phyloP scores from a whole-genome alignment of 2,888 invertebrate species.

The Dryadula phaetusa region DNA sequence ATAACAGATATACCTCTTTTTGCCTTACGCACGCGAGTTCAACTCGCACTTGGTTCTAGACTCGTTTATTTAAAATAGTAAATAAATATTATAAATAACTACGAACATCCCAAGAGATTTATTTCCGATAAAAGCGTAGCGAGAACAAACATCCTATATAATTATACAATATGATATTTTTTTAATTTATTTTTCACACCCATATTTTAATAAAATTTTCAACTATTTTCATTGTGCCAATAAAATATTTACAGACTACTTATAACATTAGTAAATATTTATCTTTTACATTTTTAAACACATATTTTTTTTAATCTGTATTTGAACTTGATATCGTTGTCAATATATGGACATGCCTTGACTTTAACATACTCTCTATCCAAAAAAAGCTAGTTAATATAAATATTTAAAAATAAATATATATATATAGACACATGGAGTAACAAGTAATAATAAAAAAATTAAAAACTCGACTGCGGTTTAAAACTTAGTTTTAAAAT shows the following conservation, averaged over 20 bases:
- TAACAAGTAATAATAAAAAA: too few relatives aligned
- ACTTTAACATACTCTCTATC: not conserved
- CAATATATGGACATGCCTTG: not conserved
- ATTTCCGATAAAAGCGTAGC: not conserved
- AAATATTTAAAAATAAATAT: too few relatives aligned
- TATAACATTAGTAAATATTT: conserved; percentile 38
- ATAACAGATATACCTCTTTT: too few relatives aligned
- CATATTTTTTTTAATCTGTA: not conserved
- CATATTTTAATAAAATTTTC: conserved; percentile 11
- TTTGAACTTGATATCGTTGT: conserved; percentile 5
- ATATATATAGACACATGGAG: too few relatives aligned
- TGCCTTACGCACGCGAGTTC: too few relatives aligned
- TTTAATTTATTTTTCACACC: not conserved
- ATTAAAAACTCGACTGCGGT: too few relatives aligned
- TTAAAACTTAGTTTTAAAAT: too few relatives aligned
- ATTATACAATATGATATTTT: not conserved
- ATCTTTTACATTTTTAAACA: not conserved
- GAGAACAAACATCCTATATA: conserved; percentile 4
- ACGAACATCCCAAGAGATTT: conserved; percentile 1
- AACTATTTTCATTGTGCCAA: conserved; percentile 24
- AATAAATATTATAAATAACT: not conserved
- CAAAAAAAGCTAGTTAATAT: too few relatives aligned
- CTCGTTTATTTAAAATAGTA: not conserved
- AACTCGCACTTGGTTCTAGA: too few relatives aligned
- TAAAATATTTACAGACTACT: conserved; percentile 37